Percentiles rank a stretch among this genome's conserved stretches.
phyloP scores from a whole-genome alignment of 2,888 invertebrate species.

The Caenorhabditis sp. region DNA sequence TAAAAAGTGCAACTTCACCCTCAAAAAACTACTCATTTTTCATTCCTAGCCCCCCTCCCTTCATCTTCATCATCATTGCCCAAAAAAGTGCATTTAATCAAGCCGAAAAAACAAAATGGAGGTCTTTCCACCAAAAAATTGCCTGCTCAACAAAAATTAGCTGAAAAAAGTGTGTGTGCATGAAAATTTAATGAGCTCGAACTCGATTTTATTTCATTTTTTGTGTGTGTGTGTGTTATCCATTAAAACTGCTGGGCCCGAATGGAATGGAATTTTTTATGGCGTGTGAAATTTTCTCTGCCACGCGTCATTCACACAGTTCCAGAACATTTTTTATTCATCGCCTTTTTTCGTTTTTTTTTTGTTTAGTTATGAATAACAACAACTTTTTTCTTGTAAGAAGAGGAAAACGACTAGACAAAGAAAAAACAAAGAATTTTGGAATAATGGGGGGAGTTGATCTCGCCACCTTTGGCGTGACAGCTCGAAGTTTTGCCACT shows the following conservation, averaged over 20 bases:
- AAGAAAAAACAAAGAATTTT: too few species aligned
- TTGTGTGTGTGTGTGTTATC: neutral
- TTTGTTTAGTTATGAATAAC: neutral
- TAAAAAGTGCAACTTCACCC: neutral
- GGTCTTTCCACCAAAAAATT: neutral
- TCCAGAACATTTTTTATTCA: neutral
- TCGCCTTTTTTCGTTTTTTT: neutral
- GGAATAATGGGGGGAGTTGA: too few species aligned
- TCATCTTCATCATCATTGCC: neutral
- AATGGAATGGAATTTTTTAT: neutral
- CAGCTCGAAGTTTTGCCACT: too few species aligned
- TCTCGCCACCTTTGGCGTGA: too few species aligned
- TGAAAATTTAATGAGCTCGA: constrained; percentile 1
- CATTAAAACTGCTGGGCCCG: neutral
- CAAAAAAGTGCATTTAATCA: neutral
- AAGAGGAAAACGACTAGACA: neutral
- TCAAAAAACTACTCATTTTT: neutral
- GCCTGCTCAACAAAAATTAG: too few species aligned
- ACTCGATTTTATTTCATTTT: neutral
- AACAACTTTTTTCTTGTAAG: neutral
- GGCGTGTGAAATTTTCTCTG: neutral
- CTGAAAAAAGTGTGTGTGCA: too few species aligned
- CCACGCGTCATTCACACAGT: neutral
- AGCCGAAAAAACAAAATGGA: neutral
- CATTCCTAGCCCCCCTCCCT: neutral